Evolutionary conservation across 2,113 vertebrate species (phyloP).

Genomic region (Chaetops frenatus): DNA sequence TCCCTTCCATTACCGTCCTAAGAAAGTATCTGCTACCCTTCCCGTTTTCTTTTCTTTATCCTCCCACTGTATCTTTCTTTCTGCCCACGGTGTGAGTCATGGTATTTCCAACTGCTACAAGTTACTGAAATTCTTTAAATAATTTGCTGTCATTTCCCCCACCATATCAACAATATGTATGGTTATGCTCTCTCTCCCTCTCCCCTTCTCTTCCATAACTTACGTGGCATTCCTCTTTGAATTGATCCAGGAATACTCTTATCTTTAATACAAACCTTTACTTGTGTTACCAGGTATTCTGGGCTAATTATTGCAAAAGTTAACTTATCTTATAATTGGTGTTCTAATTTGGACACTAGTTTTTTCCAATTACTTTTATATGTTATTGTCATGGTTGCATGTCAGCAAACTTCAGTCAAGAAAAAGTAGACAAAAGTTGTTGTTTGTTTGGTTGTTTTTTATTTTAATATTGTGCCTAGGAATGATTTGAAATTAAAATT

Average conservation of each 20-base stretch:
- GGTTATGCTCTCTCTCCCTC: neutral
- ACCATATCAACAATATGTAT: neutral
- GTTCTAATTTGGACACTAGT: neutral
- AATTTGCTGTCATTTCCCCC: neutral
- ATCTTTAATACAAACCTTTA: neutral
- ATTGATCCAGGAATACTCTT: neutral
- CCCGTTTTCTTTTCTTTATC: neutral
- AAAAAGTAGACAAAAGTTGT: neutral
- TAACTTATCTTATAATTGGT: neutral
- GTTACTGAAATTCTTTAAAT: neutral
- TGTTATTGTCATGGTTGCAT: too few relatives aligned
- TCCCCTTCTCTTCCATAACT: neutral
- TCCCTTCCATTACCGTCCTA: neutral
- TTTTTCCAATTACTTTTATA: neutral
- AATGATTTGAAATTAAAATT: neutral
- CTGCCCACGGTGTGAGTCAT: neutral
- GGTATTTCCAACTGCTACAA: neutral
- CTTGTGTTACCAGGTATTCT: neutral
- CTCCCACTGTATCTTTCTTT: neutral
- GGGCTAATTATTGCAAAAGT: neutral
- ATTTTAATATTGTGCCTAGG: neutral
- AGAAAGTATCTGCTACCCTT: neutral
- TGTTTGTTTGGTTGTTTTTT: neutral
- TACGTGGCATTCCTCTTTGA: neutral
- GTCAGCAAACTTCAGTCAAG: neutral